Evolutionary conservation across 2,797 vertebrate genomes (phyloP), one percentile per base, ranked within the genome.

Genomic region (Tapera naevia): DNA sequence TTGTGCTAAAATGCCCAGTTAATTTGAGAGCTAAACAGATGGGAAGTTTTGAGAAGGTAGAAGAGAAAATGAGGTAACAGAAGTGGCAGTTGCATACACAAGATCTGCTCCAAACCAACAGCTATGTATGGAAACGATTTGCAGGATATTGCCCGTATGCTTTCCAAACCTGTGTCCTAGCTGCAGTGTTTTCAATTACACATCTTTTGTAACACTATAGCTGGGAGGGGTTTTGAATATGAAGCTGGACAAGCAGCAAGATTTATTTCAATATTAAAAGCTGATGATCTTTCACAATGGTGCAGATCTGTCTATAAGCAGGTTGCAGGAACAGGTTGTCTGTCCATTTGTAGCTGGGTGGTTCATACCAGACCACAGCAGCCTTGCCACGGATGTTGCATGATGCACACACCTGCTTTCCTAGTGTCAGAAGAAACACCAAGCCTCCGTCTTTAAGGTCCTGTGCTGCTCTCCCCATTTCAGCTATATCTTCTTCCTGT

Each of bases 21-120:
- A 93, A 95, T 94, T 70, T 76, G 66, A 81, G 39, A 94, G 70
- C 58, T 73, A 91, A 94, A 81, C 88, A 94, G 86, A 95, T 93
- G 86, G 91, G 62, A 95, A 64, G 28, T 85, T 93, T 76, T 85
- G 80, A 86, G 86, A 84, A 94, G 76, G 73, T 56, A 90, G 80
- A 48, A 88, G 48, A 76, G 60, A 82, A 62, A 81, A 62, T 74
- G 70, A 94, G 53, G n/a, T 73, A 58, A 82, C 64, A 82, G 80
- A 93, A 94, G 45, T 80, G 75, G 56, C 67, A 66, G 67, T 70
- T 90, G 19, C 62, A 23, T 23, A 61, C 66, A 70, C 30, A 89
- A 89, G 91, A 76, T 86, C 65, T 86, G 35, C 46, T 84, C 66
- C 73, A 76, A 93, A 93, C 88, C 54, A 93, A 66, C 60, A 89